phyloP scores from a whole-genome alignment of 2,888 invertebrate species.

The Cerastis leucographa region DNA sequence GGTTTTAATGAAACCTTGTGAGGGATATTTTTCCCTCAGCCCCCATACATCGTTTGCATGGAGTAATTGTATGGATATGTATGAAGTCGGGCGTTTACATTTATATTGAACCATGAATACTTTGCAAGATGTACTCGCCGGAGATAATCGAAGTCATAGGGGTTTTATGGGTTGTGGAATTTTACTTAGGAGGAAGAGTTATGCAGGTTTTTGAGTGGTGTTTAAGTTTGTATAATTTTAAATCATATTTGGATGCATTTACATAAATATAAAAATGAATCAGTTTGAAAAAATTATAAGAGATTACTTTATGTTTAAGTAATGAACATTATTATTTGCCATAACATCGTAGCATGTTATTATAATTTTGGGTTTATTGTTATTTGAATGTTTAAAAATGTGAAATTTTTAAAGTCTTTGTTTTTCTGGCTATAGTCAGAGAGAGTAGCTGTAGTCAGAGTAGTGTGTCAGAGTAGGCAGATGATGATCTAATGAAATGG shows the following conservation, averaged over 20 bases:
- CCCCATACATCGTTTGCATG: slow-evolving; percentile 52
- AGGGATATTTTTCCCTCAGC: slow-evolving; percentile 44
- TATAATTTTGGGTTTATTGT: neutral
- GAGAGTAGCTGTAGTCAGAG: no score
- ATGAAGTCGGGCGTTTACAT: slow-evolving; percentile 69
- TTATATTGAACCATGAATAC: slow-evolving; percentile 71
- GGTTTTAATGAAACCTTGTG: slow-evolving; percentile 53
- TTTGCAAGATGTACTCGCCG: slow-evolving; percentile 49
- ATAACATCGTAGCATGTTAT: neutral
- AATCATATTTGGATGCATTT: neutral
- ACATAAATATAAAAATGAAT: neutral
- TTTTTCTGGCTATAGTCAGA: no score
- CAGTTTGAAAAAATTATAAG: neutral
- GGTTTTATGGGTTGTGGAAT: slow-evolving; percentile 11
- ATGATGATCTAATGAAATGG: no score
- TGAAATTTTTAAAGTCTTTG: no score
- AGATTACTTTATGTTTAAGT: no score
- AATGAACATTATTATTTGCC: neutral
- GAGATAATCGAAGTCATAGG: slow-evolving; percentile 43
- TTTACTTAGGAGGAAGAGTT: slow-evolving; percentile 1
- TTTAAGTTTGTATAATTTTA: slow-evolving; percentile 8
- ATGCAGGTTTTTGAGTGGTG: slow-evolving; percentile 7
- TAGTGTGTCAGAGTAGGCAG: no score
- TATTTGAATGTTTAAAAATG: no score
- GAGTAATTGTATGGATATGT: slow-evolving; percentile 67